Base-by-base conservation (phyloP, 2,888 invertebrate species). In the Ischnus inquisitorius region DNA sequence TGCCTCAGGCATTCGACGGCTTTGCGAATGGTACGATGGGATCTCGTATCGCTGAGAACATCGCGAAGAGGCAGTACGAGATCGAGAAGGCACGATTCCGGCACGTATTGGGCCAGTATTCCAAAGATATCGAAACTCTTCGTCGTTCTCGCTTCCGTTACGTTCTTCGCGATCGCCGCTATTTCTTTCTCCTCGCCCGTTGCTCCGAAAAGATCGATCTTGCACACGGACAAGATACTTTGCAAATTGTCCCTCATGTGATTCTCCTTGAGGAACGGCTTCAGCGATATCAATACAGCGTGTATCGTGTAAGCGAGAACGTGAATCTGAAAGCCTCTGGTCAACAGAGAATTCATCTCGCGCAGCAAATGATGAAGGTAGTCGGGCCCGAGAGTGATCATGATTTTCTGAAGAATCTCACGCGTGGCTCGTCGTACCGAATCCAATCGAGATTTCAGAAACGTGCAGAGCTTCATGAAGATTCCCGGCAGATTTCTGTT, bases 151-250 rank as follows among this genome's bases (percentile, higher is more conserved):
- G 97, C 97, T 94, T 98, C 97, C 0, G 97, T 96, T 0, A 96
- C 96, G 92, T 98, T 98, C 12, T 96, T 95, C 5, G 96, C 96
- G 34, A 99, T 96, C 90, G 97, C 97, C 0, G 96, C 95, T 0
- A 99, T 96, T 94, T 98, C 98, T 93, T 99, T 99, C 93, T 99
- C 99, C 91, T 98, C 98, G 0, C 97, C 96, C 3, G 97, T 94
- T 14, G 95, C 95, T 0, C 98, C 98, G 92, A 99, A 99, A 51
- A 99, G 94, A 93, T 99, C 99, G 83, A 97, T 96, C 60, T 96
- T 95, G 87, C 98, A 98, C 4, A 98, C 94, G 92, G 97, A 96
- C 14, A 98, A 94, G 71, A 99, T 96, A 83, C 96, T 96, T 72
- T 96, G 94, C 28, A 98, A 94, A 90, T 97, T 97, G 0, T 95